A percentile compares a stretch with the other conserved stretches of the same genome.
Evolutionary conservation across 2,888 invertebrate genomes (phyloP).

Genomic region (Stenodema calcarata): DNA sequence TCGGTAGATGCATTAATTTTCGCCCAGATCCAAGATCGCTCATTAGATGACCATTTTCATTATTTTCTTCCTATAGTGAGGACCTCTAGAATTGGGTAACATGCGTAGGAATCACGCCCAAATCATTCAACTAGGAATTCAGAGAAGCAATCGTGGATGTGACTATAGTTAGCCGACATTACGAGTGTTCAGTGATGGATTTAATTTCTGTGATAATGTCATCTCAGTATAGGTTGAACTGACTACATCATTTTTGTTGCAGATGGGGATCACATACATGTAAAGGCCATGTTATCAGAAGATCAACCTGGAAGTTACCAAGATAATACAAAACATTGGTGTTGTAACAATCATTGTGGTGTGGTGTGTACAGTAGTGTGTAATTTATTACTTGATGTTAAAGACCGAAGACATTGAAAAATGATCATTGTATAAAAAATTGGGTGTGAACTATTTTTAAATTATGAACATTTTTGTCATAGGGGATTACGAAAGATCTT

Average conservation of each 20-base stretch:
- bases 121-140: too few species aligned
- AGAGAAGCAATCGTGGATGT: too few species aligned
- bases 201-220: too few species aligned
- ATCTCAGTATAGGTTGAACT: too few species aligned
- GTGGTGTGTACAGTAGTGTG: background rate
- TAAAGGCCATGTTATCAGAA: background rate
- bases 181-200: too few species aligned
- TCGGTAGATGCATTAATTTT: too few species aligned
- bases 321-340: background rate
- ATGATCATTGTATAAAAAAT: background rate
- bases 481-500: background rate
- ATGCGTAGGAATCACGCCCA: too few species aligned
- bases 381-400: background rate
- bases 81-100: too few species aligned
- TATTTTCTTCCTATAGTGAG: too few species aligned
- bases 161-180: too few species aligned
- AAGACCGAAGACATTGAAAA: background rate
- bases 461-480: background rate
- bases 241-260: conserved; percentile 4
- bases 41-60: too few species aligned
- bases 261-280: conserved; percentile 42
- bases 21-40: too few species aligned
- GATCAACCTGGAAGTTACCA: background rate
- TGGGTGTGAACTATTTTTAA: background rate
- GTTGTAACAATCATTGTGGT: background rate